phyloP scores from a whole-genome alignment of 1,140 invertebrate species.

The Bombus superbus region DNA sequence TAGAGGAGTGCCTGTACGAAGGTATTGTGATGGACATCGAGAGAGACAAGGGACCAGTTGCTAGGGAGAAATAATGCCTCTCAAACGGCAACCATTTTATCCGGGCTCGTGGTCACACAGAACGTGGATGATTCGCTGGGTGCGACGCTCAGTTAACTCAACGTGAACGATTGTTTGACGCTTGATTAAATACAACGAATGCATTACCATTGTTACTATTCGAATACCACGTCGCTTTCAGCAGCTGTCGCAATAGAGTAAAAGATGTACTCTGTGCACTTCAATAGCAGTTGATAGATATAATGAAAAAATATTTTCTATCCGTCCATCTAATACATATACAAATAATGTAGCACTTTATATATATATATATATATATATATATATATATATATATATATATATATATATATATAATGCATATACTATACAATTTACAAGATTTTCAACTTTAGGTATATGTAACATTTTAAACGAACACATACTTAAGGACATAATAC shows the following conservation, averaged over 20 bases:
- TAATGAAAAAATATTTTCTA: background rate
- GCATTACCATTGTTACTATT: slow-evolving; percentile 46
- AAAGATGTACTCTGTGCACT: background rate
- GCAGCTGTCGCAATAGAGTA: background rate
- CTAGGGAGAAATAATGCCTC: slow-evolving; percentile 1
- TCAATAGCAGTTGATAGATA: background rate
- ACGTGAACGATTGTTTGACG: slow-evolving; percentile 27
- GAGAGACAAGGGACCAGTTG: background rate
- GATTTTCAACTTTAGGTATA: too few relatives aligned
- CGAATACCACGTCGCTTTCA: background rate
- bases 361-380: too few relatives aligned
- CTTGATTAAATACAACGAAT: slow-evolving; percentile 54
- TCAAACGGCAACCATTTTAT: slow-evolving; percentile 47
- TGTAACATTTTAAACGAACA: too few relatives aligned
- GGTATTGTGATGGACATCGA: background rate
- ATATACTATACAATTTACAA: too few relatives aligned
- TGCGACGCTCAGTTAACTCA: slow-evolving; percentile 38
- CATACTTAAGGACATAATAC: too few relatives aligned
- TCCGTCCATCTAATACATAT: background rate
- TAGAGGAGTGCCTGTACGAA: too few relatives aligned
- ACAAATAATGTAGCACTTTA: background rate
- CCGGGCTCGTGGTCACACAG: slow-evolving; percentile 41
- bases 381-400: too few relatives aligned
- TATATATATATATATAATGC: too few relatives aligned
- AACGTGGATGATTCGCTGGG: slow-evolving; percentile 31